Evolutionary conservation across 1,140 invertebrate species (phyloP).

Genomic region (Sitophilus oryzae): DNA sequence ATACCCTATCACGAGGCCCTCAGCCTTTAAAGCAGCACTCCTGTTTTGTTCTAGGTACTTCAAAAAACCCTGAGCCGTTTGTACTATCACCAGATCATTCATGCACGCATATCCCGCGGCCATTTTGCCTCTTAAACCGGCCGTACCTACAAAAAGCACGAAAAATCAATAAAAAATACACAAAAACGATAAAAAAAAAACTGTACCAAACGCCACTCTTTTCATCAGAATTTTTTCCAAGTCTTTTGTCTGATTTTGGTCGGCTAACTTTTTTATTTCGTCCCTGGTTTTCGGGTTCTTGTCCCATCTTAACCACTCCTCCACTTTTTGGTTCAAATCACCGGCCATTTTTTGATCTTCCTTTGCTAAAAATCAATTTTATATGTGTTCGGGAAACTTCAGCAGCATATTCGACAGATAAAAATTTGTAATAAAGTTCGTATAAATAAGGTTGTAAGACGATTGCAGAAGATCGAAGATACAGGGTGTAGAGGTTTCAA

Average conservation of each 20-base stretch:
- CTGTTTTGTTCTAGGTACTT: constrained; percentile 64
- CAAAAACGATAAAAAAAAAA: constrained; percentile 52
- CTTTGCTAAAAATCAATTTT: too few species aligned
- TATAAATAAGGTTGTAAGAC: too few species aligned
- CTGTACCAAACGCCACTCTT: constrained; percentile 55
- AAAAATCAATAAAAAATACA: not conserved
- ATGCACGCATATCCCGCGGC: constrained; percentile 86
- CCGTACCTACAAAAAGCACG: constrained; percentile 45
- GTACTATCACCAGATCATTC: constrained; percentile 97
- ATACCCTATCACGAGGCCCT: constrained; percentile 86
- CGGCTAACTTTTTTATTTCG: constrained; percentile 52
- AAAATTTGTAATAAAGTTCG: too few species aligned
- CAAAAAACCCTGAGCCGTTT: constrained; percentile 89
- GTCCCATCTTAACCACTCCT: constrained; percentile 62
- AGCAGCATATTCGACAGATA: too few species aligned
- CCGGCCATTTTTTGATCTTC: too few species aligned
- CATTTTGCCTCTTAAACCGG: constrained; percentile 87
- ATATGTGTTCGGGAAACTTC: too few species aligned
- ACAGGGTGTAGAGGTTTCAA: too few species aligned
- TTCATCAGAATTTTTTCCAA: constrained; percentile 56
- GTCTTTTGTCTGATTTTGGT: constrained; percentile 46
- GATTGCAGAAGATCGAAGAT: too few species aligned
- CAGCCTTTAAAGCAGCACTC: constrained; percentile 47
- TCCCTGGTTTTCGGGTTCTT: constrained; percentile 39
- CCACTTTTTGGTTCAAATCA: too few species aligned